phyloP scores from a whole-genome alignment of 2,113 vertebrate genomes.

The Zosterops hypoxanthus region DNA sequence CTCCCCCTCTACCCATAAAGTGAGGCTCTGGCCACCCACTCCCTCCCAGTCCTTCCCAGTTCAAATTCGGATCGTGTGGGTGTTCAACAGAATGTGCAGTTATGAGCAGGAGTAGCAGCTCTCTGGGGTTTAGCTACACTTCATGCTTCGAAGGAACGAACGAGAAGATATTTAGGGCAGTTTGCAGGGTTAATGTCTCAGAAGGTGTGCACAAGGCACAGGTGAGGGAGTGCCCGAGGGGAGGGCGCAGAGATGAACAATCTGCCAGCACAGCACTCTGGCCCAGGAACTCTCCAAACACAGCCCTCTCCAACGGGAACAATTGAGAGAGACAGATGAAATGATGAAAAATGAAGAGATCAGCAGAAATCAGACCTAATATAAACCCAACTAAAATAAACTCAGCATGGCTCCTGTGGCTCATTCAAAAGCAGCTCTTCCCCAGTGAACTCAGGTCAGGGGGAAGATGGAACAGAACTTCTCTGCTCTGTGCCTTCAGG shows the following conservation, averaged over 20 bases:
- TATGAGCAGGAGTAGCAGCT: background rate
- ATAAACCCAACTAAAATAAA: constrained; percentile 39
- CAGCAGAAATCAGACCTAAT: constrained; percentile 44
- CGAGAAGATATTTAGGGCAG: background rate
- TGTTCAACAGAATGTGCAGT: background rate
- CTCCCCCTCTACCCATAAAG: background rate
- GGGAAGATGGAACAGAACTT: background rate
- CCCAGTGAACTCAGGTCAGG: background rate
- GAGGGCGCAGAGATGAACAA: background rate
- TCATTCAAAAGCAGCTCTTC: constrained; percentile 4
- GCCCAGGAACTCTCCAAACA: constrained; percentile 1
- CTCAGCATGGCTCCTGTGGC: constrained; percentile 29
- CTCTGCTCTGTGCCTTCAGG: background rate
- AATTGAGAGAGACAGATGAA: background rate
- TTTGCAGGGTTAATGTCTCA: background rate
- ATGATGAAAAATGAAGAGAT: constrained; percentile 43
- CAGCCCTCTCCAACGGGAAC: background rate
- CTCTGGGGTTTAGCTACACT: background rate
- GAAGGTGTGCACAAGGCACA: background rate
- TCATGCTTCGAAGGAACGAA: background rate
- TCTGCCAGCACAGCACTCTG: background rate
- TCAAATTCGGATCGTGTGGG: background rate
- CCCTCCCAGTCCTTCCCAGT: background rate
- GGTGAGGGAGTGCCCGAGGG: constrained; percentile 9
- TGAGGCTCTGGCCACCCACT: background rate